A percentile compares a stretch with the other conserved stretches of the same genome.
These are phyloP conservation scores for Lycia hirtaria DNA, from an alignment of 2,888 invertebrate genomes.

Conservation along the genomic window DNA sequence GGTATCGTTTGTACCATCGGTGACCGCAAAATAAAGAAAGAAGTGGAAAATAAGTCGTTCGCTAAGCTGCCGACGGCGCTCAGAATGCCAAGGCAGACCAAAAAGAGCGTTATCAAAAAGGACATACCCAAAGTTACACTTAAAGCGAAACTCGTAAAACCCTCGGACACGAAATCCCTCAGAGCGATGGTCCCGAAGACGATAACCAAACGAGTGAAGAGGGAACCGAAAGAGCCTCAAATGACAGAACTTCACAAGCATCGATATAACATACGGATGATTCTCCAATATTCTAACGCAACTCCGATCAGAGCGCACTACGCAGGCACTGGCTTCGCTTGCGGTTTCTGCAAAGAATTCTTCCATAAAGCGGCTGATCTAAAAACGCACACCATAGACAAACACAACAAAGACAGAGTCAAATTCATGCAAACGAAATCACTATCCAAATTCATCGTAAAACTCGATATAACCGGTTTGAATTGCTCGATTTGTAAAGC, in stretches of 20 bases:
- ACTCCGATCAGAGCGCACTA: constrained; percentile 64
- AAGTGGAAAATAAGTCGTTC: constrained; percentile 17
- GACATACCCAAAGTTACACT: constrained; percentile 5
- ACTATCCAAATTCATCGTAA: constrained; percentile 47
- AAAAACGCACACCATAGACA: constrained; percentile 58
- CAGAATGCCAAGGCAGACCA: constrained; percentile 18
- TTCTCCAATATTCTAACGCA: constrained; percentile 64
- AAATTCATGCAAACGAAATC: constrained; percentile 58
- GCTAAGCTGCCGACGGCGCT: constrained; percentile 18
- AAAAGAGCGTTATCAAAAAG: constrained; percentile 15
- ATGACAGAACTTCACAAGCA: constrained; percentile 26
- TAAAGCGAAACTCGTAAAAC: constrained; percentile 9
- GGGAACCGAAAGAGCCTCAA: constrained; percentile 39
- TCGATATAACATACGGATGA: constrained; percentile 59
- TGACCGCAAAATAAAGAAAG: constrained; percentile 24
- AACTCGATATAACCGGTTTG: constrained; percentile 57
- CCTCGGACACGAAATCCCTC: not conserved
- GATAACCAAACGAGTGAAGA: constrained; percentile 8
- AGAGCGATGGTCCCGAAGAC: constrained; percentile 9
- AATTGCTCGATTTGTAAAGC: constrained; percentile 51
- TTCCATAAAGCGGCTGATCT: constrained; percentile 56
- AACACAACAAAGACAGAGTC: constrained; percentile 53
- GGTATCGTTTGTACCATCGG: constrained; percentile 29
- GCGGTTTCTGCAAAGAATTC: constrained; percentile 63
- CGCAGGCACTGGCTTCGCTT: constrained; percentile 61